Evolutionary conservation across 1,140 invertebrate species (phyloP), one percentile per base, ranked within the genome.

Genomic region (Dendrolimus kikuchii): DNA sequence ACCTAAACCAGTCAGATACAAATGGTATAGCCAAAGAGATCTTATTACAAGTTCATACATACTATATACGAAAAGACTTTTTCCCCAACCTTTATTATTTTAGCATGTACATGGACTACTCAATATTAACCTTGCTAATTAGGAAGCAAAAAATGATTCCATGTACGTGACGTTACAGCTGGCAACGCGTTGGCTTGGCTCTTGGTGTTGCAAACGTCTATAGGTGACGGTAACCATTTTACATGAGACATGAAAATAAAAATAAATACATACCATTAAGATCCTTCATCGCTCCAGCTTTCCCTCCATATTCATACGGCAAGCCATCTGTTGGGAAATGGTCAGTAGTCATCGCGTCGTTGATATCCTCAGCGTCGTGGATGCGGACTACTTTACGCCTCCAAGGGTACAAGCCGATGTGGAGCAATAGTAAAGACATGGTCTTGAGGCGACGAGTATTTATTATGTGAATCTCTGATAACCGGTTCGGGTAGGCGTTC

Each of bases 241-340:
- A 1, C 23, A 23, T 23, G 23, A 23, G 23, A 1, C 23, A n/a
- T 23, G 23, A 23, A 23, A 23, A 56, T 5, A 46, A 55, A 45
- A 9, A 5, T 45, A 45, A 23, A 5, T 38, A 48, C 23, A 56
- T 60, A 85, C 82, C 82, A 71, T 86, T 86, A 5, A 86, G 61
- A 76, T 86, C 80, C 45, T 81, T 86, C 79, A 86, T 82, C 43
- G 73, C 70, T 0, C 82, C 82, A 51, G 77, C 80, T 50, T 76
- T 78, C 0, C 82, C 82, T 2, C 82, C 80, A 52, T 86, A 86
- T 49, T 86, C 82, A 52, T 79, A 68, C 0, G 82, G 82, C 7
- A 83, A 53, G 4, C 68, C 71, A 10, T 86, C 82, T 5, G 64
- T 51, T 3, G 74, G 68, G 40, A 72, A 79, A 47, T 74, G 68